Evolutionary conservation across 2,797 vertebrate genomes (phyloP).

Genomic region (Malacoraja senta): DNA sequence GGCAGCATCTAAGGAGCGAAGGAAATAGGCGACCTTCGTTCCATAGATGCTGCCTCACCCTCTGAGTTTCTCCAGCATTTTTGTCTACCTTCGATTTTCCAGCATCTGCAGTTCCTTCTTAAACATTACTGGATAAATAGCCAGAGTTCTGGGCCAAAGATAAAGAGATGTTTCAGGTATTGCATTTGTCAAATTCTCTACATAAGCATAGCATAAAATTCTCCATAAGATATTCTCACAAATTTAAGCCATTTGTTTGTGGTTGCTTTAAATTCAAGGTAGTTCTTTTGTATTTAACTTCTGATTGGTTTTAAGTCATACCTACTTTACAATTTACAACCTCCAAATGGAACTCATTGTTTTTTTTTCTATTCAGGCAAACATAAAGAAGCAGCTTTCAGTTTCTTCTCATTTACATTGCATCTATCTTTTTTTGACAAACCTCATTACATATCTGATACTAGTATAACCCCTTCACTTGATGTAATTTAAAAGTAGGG

Average conservation of each 20-base stretch:
- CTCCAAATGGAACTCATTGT: constrained; percentile 39
- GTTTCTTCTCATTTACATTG: background rate
- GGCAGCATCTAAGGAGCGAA: no score
- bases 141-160: no score
- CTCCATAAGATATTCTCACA: background rate
- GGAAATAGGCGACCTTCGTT: no score
- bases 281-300: constrained; percentile 80
- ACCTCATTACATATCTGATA: background rate
- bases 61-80: no score
- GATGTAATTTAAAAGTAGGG: background rate
- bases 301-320: constrained; percentile 70
- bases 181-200: background rate
- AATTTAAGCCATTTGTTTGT: constrained; percentile 17
- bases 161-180: no score
- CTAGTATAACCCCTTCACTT: background rate
- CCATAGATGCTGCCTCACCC: no score
- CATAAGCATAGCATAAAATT: background rate
- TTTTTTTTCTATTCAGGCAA: background rate
- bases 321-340: constrained; percentile 49
- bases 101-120: no score
- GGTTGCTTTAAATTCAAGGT: constrained; percentile 81
- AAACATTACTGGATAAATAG: no score
- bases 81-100: no score
- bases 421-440: background rate
- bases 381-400: constrained; percentile 29